Evolutionary conservation across 2,888 invertebrate species (phyloP).

Genomic region (Parnassius orleans): DNA sequence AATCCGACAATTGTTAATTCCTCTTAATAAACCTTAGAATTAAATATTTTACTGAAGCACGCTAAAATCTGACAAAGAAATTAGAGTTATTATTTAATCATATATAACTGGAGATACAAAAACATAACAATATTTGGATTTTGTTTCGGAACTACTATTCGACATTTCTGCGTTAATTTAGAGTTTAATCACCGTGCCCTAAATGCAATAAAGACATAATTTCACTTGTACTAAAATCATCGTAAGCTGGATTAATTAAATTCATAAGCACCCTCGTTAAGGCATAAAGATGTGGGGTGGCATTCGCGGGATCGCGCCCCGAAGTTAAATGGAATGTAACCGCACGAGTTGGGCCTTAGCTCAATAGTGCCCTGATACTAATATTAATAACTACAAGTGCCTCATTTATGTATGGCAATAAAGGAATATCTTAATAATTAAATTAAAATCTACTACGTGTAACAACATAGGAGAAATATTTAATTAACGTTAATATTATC

Average conservation of each 20-base stretch:
- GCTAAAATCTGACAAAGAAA: too few relatives aligned
- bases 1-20: too few relatives aligned
- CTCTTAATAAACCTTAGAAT: too few relatives aligned
- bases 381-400: constrained; percentile 6
- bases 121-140: background rate
- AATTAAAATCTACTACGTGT: too few relatives aligned
- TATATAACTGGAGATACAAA: too few relatives aligned
- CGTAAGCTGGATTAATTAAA: constrained; percentile 53
- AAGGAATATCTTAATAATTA: background rate
- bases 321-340: constrained; percentile 60
- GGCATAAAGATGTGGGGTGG: constrained; percentile 47
- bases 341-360: constrained; percentile 36
- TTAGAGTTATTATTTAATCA: too few relatives aligned
- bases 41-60: too few relatives aligned
- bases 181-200: constrained; percentile 19
- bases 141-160: background rate
- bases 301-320: constrained; percentile 40
- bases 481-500: too few relatives aligned
- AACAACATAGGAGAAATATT: too few relatives aligned
- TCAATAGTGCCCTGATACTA: constrained; percentile 29
- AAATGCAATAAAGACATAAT: constrained; percentile 36
- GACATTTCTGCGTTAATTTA: constrained; percentile 1
- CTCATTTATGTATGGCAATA: background rate
- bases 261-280: constrained; percentile 57
- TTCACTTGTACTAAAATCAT: constrained; percentile 45